phyloP scores from a whole-genome alignment of 1,140 invertebrate species.

The Heliothis virescens region DNA sequence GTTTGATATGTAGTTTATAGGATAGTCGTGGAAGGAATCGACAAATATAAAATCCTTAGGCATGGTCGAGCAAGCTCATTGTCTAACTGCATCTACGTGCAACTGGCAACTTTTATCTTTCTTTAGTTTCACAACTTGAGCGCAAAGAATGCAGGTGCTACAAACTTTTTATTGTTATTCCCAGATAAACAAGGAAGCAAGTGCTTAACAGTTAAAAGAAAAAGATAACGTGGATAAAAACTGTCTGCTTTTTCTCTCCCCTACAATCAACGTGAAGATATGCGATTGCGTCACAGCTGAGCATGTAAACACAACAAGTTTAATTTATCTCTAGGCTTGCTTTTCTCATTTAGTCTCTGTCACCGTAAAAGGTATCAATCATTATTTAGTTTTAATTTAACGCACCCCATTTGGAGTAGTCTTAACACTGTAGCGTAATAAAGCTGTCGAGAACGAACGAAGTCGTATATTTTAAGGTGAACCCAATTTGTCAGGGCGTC shows the following conservation, averaged over 20 bases:
- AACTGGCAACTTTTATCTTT: background rate
- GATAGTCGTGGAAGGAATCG: no score
- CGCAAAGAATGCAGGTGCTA: slow-evolving; percentile 33
- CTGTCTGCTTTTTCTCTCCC: slow-evolving; percentile 22
- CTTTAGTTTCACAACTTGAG: slow-evolving; percentile 1
- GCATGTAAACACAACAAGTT: slow-evolving; percentile 16
- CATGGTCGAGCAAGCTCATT: no score
- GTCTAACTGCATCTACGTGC: no score
- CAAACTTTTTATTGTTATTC: slow-evolving; percentile 33
- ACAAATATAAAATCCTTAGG: no score
- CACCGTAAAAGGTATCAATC: slow-evolving; percentile 31
- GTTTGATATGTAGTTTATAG: no score
- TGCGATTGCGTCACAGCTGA: slow-evolving; percentile 30
- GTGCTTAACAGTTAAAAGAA: slow-evolving; percentile 7
- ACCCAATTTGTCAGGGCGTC: slow-evolving; percentile 49
- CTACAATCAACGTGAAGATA: slow-evolving; percentile 24
- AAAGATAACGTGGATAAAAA: slow-evolving; percentile 19
- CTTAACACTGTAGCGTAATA: slow-evolving; percentile 39
- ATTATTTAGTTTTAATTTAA: slow-evolving; percentile 45
- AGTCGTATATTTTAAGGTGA: slow-evolving; percentile 44
- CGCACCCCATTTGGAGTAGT: slow-evolving; percentile 38
- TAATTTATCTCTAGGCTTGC: slow-evolving; percentile 28
- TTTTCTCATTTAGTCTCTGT: slow-evolving; percentile 34
- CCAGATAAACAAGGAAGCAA: slow-evolving; percentile 22
- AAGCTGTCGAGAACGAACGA: slow-evolving; percentile 48